Base-by-base conservation (phyloP, 2,888 invertebrate genomes). In the Hypselothyrea guttata region DNA sequence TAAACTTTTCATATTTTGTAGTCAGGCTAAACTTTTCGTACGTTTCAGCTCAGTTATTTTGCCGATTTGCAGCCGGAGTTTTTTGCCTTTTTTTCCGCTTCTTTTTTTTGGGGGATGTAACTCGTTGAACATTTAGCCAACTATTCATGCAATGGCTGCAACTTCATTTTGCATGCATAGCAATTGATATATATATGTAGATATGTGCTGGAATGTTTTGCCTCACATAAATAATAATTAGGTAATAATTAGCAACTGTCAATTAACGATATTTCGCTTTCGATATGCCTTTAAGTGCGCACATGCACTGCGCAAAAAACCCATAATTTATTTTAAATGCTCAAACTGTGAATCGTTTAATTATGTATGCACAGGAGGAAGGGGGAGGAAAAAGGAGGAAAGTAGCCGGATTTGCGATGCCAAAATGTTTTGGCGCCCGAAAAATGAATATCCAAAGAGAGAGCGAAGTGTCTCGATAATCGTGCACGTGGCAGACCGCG, bases 321-420 rank as follows among this genome's bases (percentile, higher is more conserved):
- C 42, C 75, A 84, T 84, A 78, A 78, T 84, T 78, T 84, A 78
- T 84, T 78, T 78, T 82, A 82, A 78, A 82, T 84, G 71, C 82
- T 78, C 82, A 60, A 84, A 84, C 78, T 82, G 82, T 74, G 82
- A 78, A 78, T 75, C 69, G 65, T 71, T 84, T 78, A 78, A 78
- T 78, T 84, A 84, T 82, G 84, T 76, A 77, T 84, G 70, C 77
- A 63, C 73, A 44, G 46, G 58, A 48, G 60, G 31, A 13, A 38
- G 27, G 13, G 38, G 13, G 28, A 9, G 18, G 52, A 2, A 15
- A 30, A 44, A 5, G 15, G 44, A 4, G 9, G 13, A 5, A 4
- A 12, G 28, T 13, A 18, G 12, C 1, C 15, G 59, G 47, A 64
- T 75, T 56, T 72, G 69, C 64, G 40, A 33, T 38, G 60, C 45